These are phyloP conservation scores for Trialeurodes vaporariorum DNA, from an alignment of 1,140 invertebrate genomes.

Conservation along the genomic window DNA sequence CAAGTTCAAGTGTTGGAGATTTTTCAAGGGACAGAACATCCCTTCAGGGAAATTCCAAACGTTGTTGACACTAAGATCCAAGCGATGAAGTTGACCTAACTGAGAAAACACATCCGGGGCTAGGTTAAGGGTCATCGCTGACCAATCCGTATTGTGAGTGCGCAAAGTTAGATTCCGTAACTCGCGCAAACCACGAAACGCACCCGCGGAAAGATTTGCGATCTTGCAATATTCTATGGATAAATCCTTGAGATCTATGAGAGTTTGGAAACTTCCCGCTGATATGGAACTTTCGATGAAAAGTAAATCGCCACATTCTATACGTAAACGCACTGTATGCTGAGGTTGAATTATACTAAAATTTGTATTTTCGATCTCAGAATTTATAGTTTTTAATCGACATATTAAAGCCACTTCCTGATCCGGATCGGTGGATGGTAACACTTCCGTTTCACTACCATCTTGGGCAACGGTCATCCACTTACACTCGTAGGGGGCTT, in stretches of 20 bases:
- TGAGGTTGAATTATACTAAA: slow-evolving; percentile 80
- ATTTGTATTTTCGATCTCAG: slow-evolving; percentile 77
- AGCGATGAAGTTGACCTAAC: slow-evolving; percentile 54
- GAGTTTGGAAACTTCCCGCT: slow-evolving; percentile 67
- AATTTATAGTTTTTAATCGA: slow-evolving; percentile 70
- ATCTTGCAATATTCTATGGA: slow-evolving; percentile 86
- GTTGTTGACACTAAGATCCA: slow-evolving; percentile 80
- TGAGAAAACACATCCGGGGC: slow-evolving; percentile 61
- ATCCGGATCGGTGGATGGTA: slow-evolving; percentile 41
- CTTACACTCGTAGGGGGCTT: slow-evolving; percentile 73
- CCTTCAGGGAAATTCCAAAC: slow-evolving; percentile 73
- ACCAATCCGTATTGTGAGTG: slow-evolving; percentile 82
- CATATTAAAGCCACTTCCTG: slow-evolving; percentile 59
- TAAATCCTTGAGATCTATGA: slow-evolving; percentile 68
- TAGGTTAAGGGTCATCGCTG: slow-evolving; percentile 67
- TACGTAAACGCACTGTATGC: slow-evolving; percentile 63
- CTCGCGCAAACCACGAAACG: slow-evolving; percentile 66
- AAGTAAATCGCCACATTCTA: slow-evolving; percentile 71
- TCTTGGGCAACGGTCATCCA: slow-evolving; percentile 48
- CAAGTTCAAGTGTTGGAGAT: slow-evolving; percentile 63
- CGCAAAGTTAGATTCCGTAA: slow-evolving; percentile 71
- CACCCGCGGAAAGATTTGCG: slow-evolving; percentile 69
- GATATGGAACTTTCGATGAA: slow-evolving; percentile 78
- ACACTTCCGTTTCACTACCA: slow-evolving; percentile 37
- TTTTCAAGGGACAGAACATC: slow-evolving; percentile 64